phyloP scores from a whole-genome alignment of 2,888 invertebrate genomes.

The Sepiola atlantica region DNA sequence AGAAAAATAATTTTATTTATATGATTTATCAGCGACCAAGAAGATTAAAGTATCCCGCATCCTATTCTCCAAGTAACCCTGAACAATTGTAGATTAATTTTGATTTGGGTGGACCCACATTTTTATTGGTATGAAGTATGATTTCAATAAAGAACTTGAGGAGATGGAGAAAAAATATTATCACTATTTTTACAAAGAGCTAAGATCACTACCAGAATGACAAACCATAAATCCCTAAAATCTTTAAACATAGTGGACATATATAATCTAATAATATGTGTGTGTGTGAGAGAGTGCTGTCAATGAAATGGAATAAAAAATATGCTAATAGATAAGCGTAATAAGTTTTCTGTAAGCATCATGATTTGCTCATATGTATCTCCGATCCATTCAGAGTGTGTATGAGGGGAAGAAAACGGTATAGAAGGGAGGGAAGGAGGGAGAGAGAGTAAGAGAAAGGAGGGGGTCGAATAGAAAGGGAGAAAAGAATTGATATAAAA shows the following conservation, averaged over 20 bases:
- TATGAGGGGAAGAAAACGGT: no score
- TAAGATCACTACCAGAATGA: background rate
- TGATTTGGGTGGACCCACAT: background rate
- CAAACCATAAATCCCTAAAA: no score
- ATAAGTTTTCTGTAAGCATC: background rate
- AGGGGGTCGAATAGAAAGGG: background rate
- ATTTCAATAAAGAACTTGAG: background rate
- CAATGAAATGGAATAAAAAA: background rate
- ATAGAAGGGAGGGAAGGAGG: background rate
- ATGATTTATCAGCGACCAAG: background rate
- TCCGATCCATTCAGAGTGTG: no score
- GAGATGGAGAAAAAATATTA: background rate
- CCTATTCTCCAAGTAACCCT: background rate
- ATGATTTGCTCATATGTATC: no score
- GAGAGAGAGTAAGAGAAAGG: background rate
- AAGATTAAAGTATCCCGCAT: background rate
- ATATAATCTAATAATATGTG: no score
- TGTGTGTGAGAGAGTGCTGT: background rate
- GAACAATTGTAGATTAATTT: background rate
- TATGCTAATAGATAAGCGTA: background rate
- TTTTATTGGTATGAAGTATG: background rate
- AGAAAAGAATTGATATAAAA: background rate
- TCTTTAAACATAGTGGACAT: no score
- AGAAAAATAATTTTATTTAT: background rate
- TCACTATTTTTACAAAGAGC: background rate